A percentile compares a stretch with the other conserved stretches of the same genome.
These are phyloP conservation scores for Serinus canaria DNA, from an alignment of 2,113 vertebrate genomes.

Conservation along the genomic window DNA sequence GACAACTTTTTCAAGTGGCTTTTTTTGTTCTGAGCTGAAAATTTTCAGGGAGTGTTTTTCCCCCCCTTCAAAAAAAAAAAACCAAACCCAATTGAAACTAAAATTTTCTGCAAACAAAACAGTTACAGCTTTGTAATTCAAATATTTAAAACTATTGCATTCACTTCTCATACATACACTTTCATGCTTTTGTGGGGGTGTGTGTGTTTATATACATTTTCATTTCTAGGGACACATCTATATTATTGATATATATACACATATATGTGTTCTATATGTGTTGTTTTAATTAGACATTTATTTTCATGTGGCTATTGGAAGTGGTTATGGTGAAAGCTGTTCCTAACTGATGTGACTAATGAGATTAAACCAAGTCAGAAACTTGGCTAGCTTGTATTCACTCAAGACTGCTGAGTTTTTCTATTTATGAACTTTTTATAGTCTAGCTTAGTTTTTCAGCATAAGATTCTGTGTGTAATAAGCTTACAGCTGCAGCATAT, in stretches of 20 bases:
- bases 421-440: background rate
- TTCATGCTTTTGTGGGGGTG: background rate
- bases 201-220: background rate
- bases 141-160: background rate
- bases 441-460: background rate
- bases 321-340: background rate
- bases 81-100: background rate
- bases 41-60: fast-evolving
- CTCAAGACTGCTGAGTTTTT: background rate
- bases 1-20: background rate
- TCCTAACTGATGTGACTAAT: background rate
- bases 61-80: background rate
- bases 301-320: background rate
- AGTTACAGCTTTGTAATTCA: background rate
- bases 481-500: background rate
- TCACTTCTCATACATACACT: background rate
- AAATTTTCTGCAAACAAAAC: background rate
- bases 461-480: background rate
- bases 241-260: background rate
- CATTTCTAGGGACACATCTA: too few relatives aligned
- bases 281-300: background rate
- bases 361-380: background rate
- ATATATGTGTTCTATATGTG: background rate
- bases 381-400: background rate
- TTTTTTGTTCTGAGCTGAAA: background rate